phyloP scores from a whole-genome alignment of 2,797 vertebrate genomes.

The Varecia variegata region DNA sequence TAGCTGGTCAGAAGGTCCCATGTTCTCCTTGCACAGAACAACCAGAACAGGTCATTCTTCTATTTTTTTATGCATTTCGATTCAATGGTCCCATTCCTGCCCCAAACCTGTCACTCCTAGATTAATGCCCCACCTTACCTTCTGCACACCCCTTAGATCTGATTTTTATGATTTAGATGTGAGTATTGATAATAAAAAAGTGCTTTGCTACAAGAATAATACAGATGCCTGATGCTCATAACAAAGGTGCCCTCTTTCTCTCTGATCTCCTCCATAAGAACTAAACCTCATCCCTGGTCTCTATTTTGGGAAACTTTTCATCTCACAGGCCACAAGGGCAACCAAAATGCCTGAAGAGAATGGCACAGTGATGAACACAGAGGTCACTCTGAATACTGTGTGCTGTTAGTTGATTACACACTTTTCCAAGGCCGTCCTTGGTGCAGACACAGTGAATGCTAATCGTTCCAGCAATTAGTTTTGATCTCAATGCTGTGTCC shows the following conservation, averaged over 20 bases:
- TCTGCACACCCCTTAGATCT: not conserved
- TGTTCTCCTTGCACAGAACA: not conserved
- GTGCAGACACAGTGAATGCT: not conserved
- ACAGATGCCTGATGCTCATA: not conserved
- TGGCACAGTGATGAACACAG: not conserved
- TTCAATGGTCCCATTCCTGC: not conserved
- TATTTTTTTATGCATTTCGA: not conserved
- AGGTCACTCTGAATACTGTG: not conserved
- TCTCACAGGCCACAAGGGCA: not conserved
- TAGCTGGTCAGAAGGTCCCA: not conserved
- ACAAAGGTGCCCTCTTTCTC: not conserved
- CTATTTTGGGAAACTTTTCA: constrained; percentile 23
- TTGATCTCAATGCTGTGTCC: constrained; percentile 46
- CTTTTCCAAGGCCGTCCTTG: not conserved
- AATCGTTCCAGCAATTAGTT: constrained; percentile 53
- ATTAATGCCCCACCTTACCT: not conserved
- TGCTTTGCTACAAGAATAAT: not conserved
- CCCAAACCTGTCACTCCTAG: not conserved
- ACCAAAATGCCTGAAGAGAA: not conserved
- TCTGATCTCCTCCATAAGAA: not conserved
- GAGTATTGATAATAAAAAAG: not conserved
- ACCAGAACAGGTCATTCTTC: not conserved
- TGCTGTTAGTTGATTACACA: not conserved
- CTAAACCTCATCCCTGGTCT: not conserved
- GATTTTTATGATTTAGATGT: not conserved